A percentile compares a stretch with the other conserved stretches of the same genome.
These are phyloP conservation scores for Stichodactyla mertensii DNA, from an alignment of 64 coral and sea anemone genomes.

Conservation along the genomic window DNA sequence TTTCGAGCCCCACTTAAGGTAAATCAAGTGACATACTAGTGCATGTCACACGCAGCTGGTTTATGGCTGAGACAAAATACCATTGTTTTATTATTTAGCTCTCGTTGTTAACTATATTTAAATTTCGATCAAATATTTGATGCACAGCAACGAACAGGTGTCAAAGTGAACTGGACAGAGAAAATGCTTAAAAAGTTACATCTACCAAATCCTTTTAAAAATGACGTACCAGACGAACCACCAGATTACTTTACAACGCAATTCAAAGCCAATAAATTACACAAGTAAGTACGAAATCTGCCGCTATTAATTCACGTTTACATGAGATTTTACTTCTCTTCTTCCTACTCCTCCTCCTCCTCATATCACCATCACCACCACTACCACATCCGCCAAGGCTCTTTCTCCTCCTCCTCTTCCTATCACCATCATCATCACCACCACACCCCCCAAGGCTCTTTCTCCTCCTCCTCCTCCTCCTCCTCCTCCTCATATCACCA, in stretches of 20 bases:
- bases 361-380: no score
- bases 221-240: constrained; percentile 83
- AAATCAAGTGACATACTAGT: not conserved
- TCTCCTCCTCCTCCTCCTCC: no score
- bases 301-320: not conserved
- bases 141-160: constrained; percentile 42
- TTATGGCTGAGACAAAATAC: not conserved
- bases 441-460: no score
- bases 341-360: no score
- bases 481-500: no score
- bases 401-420: no score
- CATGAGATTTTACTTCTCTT: no score
- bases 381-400: no score
- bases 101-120: not conserved
- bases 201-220: constrained; percentile 81
- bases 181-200: constrained; percentile 75
- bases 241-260: constrained; percentile 86
- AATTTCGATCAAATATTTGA: not conserved
- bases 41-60: not conserved
- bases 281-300: constrained; percentile 60
- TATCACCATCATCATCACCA: no score
- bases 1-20: constrained; percentile 91
- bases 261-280: constrained; percentile 76
- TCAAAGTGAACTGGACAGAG: constrained; percentile 91
- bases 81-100: no score